Base-by-base conservation (phyloP, 2,797 vertebrate species). In the Sebastes flavidus region DNA sequence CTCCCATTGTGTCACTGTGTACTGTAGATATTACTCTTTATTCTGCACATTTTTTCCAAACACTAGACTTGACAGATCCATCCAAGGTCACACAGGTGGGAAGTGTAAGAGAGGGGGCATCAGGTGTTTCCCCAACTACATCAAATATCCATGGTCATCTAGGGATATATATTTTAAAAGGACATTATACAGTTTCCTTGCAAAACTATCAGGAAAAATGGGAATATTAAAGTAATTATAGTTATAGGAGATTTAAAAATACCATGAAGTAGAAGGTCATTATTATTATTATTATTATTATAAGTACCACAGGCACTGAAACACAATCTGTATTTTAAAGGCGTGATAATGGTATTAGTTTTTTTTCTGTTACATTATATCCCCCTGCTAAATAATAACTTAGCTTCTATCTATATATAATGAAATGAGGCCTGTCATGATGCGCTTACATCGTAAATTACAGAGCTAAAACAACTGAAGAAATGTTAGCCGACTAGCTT, bases 1-100 rank as follows among this genome's bases (percentile, higher is more conserved):
- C 25, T 38, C 18, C 55, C 36, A 18, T 14, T 30, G 27, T 68
- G 73, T 72, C 65, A 24, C 36, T 49, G 27, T 38, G 38, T 30
- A 25, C 34, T 61, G 59, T 36, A 24, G 30, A 36, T 69, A 13
- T 60, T 14, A 0, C 60, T 61, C 9, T 65, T 27, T 27, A 25
- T 75, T 67, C 46, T 24, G 7, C 27, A 63, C 29, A 6, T 74
- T 42, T 22, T 42, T 24, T 4, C 25, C 2, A 18, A 66, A 74
- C 18, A 20, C 25, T 7, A 4, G 60, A 72, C 46, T 22, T 9
- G 14, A 7, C 69, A 49, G 62, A 77, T 77, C 55, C 20, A 52
- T 68, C 56, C 24, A 95, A 96, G 95, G 95, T 95, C 94, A 95
- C 82, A 71, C 92, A 91, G 93, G 92, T 93, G 90, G 81, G 72